Conservation (phyloP, 1,140 invertebrate species). For the Anastrepha obliqua region DNA sequence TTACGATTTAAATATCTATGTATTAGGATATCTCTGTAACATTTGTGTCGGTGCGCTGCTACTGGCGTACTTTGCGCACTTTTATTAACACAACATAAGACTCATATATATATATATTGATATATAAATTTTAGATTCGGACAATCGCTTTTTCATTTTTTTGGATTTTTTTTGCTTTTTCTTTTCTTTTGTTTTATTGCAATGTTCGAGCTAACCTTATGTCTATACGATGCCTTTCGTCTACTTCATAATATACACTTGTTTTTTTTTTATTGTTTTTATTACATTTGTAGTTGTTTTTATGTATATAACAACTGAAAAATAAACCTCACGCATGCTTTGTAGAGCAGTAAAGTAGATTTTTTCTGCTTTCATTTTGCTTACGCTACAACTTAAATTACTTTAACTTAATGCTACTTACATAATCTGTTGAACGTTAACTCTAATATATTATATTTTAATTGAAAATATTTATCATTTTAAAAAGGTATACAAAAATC, state of each 20-base stretch:
- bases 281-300: background rate
- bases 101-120: background rate
- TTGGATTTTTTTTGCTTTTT: background rate
- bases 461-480: too few relatives aligned
- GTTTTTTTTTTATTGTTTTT: too few relatives aligned
- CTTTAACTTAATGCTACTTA: slow-evolving; percentile 7
- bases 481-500: too few relatives aligned
- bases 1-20: background rate
- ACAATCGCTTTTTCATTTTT: background rate
- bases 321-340: background rate
- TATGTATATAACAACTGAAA: background rate
- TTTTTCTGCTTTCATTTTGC: background rate
- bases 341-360: background rate
- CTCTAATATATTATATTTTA: background rate
- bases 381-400: slow-evolving; percentile 7
- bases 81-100: background rate
- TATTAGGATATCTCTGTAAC: slow-evolving; percentile 12
- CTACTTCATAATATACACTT: background rate
- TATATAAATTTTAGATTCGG: slow-evolving; percentile 3
- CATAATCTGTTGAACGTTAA: slow-evolving; percentile 14
- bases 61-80: background rate
- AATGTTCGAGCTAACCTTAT: background rate
- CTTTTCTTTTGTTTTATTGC: background rate
- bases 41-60: background rate
- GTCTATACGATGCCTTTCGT: background rate